Evolutionary conservation across 2,113 vertebrate genomes (phyloP), one percentile per base, ranked within the genome.

Genomic region (Malurus alboscapulatus): DNA sequence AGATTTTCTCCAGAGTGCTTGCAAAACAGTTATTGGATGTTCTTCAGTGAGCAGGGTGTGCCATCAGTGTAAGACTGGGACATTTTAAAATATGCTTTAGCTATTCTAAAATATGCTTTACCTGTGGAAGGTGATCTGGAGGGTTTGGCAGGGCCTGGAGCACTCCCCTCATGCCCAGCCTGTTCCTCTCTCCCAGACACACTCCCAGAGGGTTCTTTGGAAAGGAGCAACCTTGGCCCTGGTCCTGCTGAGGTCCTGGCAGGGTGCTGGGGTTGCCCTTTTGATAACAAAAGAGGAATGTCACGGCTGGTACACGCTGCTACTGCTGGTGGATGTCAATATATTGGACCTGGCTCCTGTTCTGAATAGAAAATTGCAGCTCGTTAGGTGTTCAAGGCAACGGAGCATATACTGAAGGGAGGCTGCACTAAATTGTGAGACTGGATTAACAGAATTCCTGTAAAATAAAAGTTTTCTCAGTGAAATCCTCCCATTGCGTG

Each of bases 281-380:
- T 84, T 3, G 30, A 9, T 57, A 10, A 5, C 63, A 74, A n/a
- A 69, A 66, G 47, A 27, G 34, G 44, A 57, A 34, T 29, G 20
- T 26, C 78, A 54, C 5, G 0, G 0, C 27, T 77, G 45, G 45
- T 25, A 50, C 42, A 9, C 0, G 3, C 17, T 68, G 36, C 10
- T 76, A 27, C 25, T 81, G 63, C 34, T 87, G 63, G 30, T 2
- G 32, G 67, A n/a, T 69, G 55, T 48, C 40, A 19, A 1, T 20
- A 11, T 5, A 19, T 24, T 3, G 10, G 45, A 12, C 32, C 17
- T 75, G 61, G 30, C 65, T 91, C 44, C 61, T 47, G 30, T 7
- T 83, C 78, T 66, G 51, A 45, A 59, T 13, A 25, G 72, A 57
- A 77, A 88, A 69, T 83, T 67, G 7, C 50, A 34, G 36, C 29